A percentile compares a stretch with the other conserved stretches of the same genome.
These are phyloP conservation scores for Ceratina calcarata DNA, from an alignment of 1,140 invertebrate genomes.

Conservation along the genomic window DNA sequence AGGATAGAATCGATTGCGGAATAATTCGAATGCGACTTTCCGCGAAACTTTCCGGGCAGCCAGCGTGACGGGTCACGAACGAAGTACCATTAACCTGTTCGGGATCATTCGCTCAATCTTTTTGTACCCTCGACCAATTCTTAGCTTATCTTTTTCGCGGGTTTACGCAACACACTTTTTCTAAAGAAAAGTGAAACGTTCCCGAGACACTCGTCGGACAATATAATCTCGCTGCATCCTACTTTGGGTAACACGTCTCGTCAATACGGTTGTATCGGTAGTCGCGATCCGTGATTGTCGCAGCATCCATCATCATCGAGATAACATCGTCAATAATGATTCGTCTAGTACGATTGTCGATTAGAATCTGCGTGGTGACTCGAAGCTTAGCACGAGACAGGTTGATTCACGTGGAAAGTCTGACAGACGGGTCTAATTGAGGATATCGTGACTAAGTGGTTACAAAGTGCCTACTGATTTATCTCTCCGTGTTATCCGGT, in stretches of 20 bases:
- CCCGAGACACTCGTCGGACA: background rate
- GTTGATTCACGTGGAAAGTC: background rate
- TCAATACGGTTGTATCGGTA: background rate
- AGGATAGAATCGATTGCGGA: background rate
- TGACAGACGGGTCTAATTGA: too few species aligned
- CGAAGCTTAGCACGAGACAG: background rate
- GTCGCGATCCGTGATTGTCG: background rate
- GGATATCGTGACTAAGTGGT: background rate
- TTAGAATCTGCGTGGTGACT: background rate
- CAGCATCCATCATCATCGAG: background rate
- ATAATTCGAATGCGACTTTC: background rate
- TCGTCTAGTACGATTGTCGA: background rate
- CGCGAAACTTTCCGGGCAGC: background rate
- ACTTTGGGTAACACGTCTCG: background rate
- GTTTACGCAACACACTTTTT: constrained; percentile 2
- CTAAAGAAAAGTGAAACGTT: background rate
- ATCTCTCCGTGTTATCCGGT: background rate
- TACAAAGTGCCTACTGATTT: too few species aligned
- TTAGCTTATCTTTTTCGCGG: background rate
- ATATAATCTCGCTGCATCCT: too few species aligned
- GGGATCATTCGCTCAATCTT: background rate
- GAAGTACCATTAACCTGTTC: background rate
- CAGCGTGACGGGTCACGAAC: background rate
- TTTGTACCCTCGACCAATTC: too few species aligned
- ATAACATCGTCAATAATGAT: background rate